Evolutionary conservation across 2,797 vertebrate species (phyloP), one percentile per base, ranked within the genome.

Genomic region (Ctenopoma multispine): DNA sequence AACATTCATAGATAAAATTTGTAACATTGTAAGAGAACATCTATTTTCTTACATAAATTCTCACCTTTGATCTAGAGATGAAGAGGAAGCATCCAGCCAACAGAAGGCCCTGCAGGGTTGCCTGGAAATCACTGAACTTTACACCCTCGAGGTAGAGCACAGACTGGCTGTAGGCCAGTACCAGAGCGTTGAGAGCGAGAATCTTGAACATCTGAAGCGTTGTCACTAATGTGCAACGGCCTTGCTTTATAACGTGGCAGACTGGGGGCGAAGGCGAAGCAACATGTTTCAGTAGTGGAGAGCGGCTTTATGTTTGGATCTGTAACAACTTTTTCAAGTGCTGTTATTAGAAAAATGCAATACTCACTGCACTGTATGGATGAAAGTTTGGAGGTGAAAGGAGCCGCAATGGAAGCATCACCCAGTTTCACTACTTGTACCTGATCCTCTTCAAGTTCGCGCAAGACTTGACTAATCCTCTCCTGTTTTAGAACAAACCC

Each of bases 171-270:
- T 99, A 99, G 53, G 98, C 98, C 69, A 99, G 88, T 80, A 99
- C 97, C 48, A 99, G 93, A 0, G 98, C 98, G 0, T 99, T 99
- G 40, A 99, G 94, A 0, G 97, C 98, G 17, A 99, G 93, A 85
- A 99, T 99, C 91, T 99, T 99, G 78, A 99, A 99, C 98, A 99
- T 99, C 79, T 99, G 98, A 47, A 99, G 94, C 0, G 98, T 99
- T 2, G 98, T 99, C 46, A 99, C 98, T 53, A 99, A 82, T 0
- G 98, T 99, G 89, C 98, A 99, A 1, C 98, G 97, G 0, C 98
- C 98, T 88, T 99, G 98, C 89, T 99, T 99, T 91, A 99, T 98
- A 73, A 99, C 98, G 41, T 99, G 97, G 86, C 98, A 99, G 79
- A 99, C 98, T 99, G 60, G 0, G 31, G 64, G 56, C 14, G 55